These are phyloP conservation scores for Lasioglossum baleicum DNA, from an alignment of 1,140 invertebrate genomes.

Conservation along the genomic window DNA sequence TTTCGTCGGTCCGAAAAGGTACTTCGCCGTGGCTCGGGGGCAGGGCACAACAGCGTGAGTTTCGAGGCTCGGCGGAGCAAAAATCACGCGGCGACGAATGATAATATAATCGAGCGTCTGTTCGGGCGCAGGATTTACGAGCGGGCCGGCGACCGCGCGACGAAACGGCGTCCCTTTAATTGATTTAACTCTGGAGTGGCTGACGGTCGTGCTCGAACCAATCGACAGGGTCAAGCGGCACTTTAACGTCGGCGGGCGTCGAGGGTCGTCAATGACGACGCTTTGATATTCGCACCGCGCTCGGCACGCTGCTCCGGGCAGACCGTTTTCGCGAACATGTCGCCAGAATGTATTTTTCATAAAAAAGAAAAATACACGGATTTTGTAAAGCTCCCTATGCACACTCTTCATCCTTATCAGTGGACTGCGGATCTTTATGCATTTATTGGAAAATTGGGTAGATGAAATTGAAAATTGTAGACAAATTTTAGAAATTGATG, in stretches of 20 bases:
- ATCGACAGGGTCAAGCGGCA: slow-evolving; percentile 30
- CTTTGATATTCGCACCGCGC: slow-evolving; percentile 23
- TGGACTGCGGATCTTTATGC: no score
- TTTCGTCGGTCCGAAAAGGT: no score
- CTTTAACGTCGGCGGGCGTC: neutral
- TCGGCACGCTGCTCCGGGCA: neutral
- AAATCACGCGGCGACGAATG: neutral
- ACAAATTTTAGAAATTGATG: no score
- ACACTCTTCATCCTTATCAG: no score
- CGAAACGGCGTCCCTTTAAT: slow-evolving; percentile 36
- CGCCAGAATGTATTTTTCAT: no score
- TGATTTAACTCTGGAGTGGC: slow-evolving; percentile 40
- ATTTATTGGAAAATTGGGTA: no score
- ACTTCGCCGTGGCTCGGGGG: no score
- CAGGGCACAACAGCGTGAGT: no score
- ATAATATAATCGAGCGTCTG: slow-evolving; percentile 20
- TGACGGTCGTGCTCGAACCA: slow-evolving; percentile 7
- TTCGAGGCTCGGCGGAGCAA: no score
- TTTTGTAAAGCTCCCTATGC: no score
- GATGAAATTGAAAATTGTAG: no score
- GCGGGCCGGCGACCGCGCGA: neutral
- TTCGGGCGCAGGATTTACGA: slow-evolving; percentile 26
- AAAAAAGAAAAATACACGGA: no score
- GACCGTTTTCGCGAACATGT: neutral
- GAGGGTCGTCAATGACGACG: slow-evolving; percentile 20